These are phyloP conservation scores for Euproctis similis DNA, from an alignment of 2,888 invertebrate genomes.

Conservation along the genomic window DNA sequence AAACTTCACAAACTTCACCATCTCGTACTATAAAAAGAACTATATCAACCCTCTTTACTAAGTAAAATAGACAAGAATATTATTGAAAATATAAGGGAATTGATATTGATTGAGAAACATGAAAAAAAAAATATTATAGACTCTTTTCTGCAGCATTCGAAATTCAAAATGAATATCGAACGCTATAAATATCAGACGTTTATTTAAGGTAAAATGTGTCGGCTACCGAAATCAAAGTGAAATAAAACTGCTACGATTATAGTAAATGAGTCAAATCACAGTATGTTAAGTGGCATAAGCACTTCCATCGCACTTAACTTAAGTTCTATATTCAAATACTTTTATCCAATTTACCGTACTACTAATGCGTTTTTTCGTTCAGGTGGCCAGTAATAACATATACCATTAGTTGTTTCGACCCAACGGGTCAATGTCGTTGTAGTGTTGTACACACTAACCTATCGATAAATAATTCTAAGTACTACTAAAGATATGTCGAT, in stretches of 20 bases:
- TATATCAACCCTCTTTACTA: slow-evolving; percentile 17
- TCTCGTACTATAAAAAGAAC: slow-evolving; percentile 37
- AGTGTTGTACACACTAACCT: slow-evolving; percentile 33
- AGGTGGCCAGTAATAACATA: slow-evolving; percentile 61
- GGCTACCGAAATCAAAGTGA: slow-evolving; percentile 34
- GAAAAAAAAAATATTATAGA: no score
- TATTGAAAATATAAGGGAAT: no score
- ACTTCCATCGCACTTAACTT: slow-evolving; percentile 63
- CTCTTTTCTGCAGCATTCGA: no score
- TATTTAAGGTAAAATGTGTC: slow-evolving; percentile 29
- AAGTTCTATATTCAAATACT: slow-evolving; percentile 70
- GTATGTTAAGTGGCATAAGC: slow-evolving; percentile 60
- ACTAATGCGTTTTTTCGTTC: slow-evolving; percentile 70
- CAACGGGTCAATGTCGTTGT: slow-evolving; percentile 35
- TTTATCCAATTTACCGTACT: slow-evolving; percentile 62
- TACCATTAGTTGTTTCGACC: slow-evolving; percentile 61
- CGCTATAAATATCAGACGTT: slow-evolving; percentile 32
- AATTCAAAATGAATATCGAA: slow-evolving; percentile 36
- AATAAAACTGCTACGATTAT: slow-evolving; percentile 54
- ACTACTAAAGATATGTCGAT: neutral
- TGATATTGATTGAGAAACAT: no score
- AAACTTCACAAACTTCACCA: slow-evolving; percentile 51
- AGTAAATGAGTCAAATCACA: slow-evolving; percentile 59
- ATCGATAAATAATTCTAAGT: neutral
- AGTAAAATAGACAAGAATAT: no score